A percentile compares a stretch with the other conserved stretches of the same genome.
Evolutionary conservation across 1,140 invertebrate species (phyloP).

Genomic region (Heliconius himera): DNA sequence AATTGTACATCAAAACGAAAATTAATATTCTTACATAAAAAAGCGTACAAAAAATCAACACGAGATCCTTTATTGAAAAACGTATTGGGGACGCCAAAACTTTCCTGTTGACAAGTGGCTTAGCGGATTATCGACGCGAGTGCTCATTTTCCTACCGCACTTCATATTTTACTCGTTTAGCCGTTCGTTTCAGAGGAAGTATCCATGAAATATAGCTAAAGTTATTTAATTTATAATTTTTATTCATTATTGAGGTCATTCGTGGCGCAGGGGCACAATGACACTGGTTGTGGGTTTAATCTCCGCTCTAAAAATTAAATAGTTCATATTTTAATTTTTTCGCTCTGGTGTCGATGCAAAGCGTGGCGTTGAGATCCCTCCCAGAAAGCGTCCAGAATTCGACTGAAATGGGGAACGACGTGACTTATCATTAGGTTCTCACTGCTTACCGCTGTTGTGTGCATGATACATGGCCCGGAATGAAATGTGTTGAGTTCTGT

Average conservation of each 20-base stretch:
- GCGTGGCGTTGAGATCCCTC: not conserved
- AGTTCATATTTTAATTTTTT: not conserved
- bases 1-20: not conserved
- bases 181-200: not conserved
- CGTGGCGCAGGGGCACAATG: not conserved
- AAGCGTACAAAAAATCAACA: not conserved
- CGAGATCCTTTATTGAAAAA: conserved; percentile 2
- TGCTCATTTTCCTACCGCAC: conserved; percentile 18
- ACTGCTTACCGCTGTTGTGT: too few species aligned
- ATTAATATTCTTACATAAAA: not conserved
- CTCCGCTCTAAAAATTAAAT: not conserved
- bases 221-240: not conserved
- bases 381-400: not conserved
- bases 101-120: conserved; percentile 18
- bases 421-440: too few species aligned
- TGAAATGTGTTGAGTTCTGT: too few species aligned
- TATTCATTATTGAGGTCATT: not conserved
- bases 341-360: not conserved
- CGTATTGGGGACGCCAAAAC: conserved; percentile 16
- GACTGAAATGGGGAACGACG: not conserved
- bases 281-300: not conserved
- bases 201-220: not conserved
- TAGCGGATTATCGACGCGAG: conserved; percentile 22
- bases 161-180: conserved; percentile 9
- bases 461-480: not conserved